A percentile compares a stretch with the other conserved stretches of the same genome.
These are phyloP conservation scores for Holacanthus passer DNA, from an alignment of 2,113 vertebrate species.

Conservation along the genomic window DNA sequence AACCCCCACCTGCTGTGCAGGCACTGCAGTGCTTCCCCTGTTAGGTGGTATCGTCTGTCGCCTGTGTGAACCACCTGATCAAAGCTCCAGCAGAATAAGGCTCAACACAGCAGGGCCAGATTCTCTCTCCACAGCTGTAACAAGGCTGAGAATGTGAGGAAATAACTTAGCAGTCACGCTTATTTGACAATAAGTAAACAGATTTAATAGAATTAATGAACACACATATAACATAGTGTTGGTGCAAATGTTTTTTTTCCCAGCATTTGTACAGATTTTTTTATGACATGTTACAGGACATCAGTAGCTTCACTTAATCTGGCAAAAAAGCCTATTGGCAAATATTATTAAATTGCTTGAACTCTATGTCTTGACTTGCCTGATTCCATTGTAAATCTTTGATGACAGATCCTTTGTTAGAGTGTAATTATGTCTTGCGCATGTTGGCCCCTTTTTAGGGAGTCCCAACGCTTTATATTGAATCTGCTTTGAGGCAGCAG, in stretches of 20 bases:
- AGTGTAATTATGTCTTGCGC: conserved; percentile 66
- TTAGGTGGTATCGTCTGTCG: conserved; percentile 63
- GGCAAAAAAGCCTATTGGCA: background rate
- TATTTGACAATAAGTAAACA: conserved; percentile 23
- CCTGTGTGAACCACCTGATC: conserved; percentile 73
- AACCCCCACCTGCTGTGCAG: conserved; percentile 62
- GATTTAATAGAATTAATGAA: background rate
- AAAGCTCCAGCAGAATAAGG: conserved; percentile 74
- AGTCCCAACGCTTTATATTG: conserved; percentile 64
- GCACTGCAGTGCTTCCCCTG: conserved; percentile 50
- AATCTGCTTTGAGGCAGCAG: conserved; percentile 66
- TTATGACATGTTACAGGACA: conserved; percentile 1
- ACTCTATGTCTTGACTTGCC: conserved; percentile 18
- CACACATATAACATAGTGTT: too few species aligned
- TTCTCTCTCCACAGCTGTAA: conserved; percentile 35
- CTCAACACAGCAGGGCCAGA: conserved; percentile 61
- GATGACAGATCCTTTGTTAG: conserved; percentile 63
- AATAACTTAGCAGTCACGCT: background rate
- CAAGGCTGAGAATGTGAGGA: conserved; percentile 35
- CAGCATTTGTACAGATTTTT: background rate
- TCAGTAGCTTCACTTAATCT: background rate
- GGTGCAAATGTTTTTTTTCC: too few species aligned
- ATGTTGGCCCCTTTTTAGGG: conserved; percentile 51
- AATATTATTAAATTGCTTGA: conserved; percentile 21
- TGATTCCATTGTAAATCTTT: conserved; percentile 57